phyloP scores from a whole-genome alignment of 2,113 vertebrate species.

The Guaruba guarouba region DNA sequence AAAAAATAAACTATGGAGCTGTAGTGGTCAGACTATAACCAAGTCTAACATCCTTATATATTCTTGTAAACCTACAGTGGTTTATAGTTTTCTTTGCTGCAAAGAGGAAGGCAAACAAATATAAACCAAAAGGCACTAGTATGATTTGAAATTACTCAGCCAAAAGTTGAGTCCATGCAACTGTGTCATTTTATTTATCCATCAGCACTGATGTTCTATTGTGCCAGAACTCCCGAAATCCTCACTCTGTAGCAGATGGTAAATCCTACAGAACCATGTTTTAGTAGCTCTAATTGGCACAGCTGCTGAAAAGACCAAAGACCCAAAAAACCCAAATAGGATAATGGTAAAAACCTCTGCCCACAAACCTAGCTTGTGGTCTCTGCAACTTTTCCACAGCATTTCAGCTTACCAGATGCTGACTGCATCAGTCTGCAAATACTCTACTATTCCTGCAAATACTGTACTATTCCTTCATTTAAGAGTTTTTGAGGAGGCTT shows the following conservation, averaged over 20 bases:
- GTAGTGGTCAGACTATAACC: background rate
- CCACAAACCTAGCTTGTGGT: conserved; percentile 33
- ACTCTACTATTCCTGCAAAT: background rate
- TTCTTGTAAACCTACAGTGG: background rate
- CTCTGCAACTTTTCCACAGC: background rate
- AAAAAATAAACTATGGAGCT: background rate
- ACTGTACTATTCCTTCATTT: background rate
- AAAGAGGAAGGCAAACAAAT: background rate
- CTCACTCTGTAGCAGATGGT: background rate
- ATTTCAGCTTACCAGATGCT: conserved; percentile 4
- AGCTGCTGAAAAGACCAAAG: conserved; percentile 8
- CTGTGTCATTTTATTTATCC: background rate
- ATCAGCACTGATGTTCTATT: background rate
- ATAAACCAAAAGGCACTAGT: background rate
- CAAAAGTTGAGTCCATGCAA: background rate
- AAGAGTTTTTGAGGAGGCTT: background rate
- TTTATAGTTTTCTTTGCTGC: background rate
- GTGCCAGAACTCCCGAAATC: background rate
- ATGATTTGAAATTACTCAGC: background rate
- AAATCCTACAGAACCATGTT: background rate
- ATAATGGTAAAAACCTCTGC: conserved; percentile 24
- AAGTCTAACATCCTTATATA: background rate
- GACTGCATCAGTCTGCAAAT: background rate
- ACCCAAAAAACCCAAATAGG: background rate
- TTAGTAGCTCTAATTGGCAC: background rate